Evolutionary conservation across 2,888 invertebrate genomes (phyloP).

Genomic region (Mythimna pallens): DNA sequence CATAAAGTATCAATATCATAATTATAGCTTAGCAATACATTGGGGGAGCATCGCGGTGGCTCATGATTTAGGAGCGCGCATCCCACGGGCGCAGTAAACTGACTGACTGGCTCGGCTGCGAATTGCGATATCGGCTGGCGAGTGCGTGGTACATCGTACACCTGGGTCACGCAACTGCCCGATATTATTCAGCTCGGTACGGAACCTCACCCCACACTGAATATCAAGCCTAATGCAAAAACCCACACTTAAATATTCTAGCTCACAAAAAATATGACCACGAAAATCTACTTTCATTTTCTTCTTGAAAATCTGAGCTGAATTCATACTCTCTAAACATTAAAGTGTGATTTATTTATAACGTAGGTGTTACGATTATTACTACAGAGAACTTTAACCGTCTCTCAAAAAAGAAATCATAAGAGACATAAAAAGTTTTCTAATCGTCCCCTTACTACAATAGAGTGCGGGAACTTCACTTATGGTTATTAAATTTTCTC

Average conservation of each 20-base stretch:
- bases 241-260: constrained; percentile 37
- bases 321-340: constrained; percentile 30
- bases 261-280: constrained; percentile 29
- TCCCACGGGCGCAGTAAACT: constrained; percentile 80
- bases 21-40: constrained; percentile 56
- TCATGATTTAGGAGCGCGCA: constrained; percentile 71
- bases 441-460: constrained; percentile 74
- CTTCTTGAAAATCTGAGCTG: constrained; percentile 29
- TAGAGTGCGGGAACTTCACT: constrained; percentile 75
- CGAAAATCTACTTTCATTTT: constrained; percentile 31
- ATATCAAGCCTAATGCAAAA: constrained; percentile 33
- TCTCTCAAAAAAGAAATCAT: constrained; percentile 51
- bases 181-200: constrained; percentile 48
- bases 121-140: constrained; percentile 72
- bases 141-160: constrained; percentile 72
- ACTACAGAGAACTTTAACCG: constrained; percentile 60
- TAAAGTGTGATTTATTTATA: constrained; percentile 64
- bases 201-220: constrained; percentile 30
- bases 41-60: constrained; percentile 43
- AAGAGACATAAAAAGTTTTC: constrained; percentile 70
- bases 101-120: constrained; percentile 70
- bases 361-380: constrained; percentile 63
- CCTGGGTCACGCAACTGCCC: constrained; percentile 72
- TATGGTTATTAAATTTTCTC: constrained; percentile 82
- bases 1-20: constrained; percentile 55